Percentiles rank a stretch among this genome's conserved stretches.
phyloP scores from a whole-genome alignment of 1,140 invertebrate species.

The Oedothorax gibbosus region DNA sequence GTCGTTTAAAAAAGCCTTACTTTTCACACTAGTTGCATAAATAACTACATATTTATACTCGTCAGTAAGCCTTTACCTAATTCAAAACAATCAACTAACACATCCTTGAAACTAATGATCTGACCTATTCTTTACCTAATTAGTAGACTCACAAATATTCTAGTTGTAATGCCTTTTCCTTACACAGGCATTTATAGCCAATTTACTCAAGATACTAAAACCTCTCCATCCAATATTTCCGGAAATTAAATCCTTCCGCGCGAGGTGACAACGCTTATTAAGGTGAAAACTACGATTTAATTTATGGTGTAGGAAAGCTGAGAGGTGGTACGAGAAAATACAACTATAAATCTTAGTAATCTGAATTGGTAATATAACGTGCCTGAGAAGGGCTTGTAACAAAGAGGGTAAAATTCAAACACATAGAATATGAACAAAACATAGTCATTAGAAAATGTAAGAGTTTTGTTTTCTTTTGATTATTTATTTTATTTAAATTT shows the following conservation, averaged over 20 bases:
- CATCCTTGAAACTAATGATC: no score
- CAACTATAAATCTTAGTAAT: slow-evolving; percentile 39
- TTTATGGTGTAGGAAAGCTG: slow-evolving; percentile 37
- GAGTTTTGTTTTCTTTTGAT: no score
- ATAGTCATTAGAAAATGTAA: no score
- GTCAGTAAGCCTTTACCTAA: no score
- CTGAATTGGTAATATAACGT: slow-evolving; percentile 16
- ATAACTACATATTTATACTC: no score
- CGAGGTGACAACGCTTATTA: slow-evolving; percentile 12
- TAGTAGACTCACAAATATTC: not conserved
- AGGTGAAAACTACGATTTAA: slow-evolving; percentile 47
- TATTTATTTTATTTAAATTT: no score
- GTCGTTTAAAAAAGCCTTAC: no score
- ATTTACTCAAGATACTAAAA: slow-evolving; percentile 17
- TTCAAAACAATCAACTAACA: no score
- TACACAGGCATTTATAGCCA: slow-evolving; percentile 45
- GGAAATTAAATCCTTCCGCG: slow-evolving; percentile 47
- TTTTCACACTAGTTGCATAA: no score
- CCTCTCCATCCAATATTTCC: slow-evolving; percentile 40
- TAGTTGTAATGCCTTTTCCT: not conserved
- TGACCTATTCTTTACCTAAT: no score
- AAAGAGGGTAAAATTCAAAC: not conserved
- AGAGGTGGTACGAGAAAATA: slow-evolving; percentile 10
- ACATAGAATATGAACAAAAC: no score
- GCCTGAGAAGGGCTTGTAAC: slow-evolving; percentile 12